A percentile compares a stretch with the other conserved stretches of the same genome.
Evolutionary conservation across 30 jellyfish, hydroid and myxozoan genomes (phyloP).

Genomic region (Turritopsis rubra): DNA sequence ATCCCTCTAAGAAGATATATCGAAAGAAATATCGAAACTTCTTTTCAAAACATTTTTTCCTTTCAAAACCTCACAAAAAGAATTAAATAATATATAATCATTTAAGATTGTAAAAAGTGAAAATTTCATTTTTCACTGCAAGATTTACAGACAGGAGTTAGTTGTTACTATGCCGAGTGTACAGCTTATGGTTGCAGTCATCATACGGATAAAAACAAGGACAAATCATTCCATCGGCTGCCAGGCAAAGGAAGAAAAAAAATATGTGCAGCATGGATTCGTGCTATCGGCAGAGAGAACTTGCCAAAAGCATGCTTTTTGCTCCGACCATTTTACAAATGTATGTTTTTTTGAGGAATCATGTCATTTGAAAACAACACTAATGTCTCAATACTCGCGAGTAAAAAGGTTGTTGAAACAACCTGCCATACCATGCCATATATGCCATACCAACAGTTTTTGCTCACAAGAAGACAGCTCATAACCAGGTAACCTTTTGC

Average conservation of each 20-base stretch:
- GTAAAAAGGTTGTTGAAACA: not conserved
- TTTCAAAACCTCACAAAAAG: too few species aligned
- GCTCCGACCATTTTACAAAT: not conserved
- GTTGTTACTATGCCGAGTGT: slow-evolving; percentile 13
- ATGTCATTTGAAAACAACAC: not conserved
- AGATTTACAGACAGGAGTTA: not conserved
- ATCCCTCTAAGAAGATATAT: too few species aligned
- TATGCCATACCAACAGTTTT: slow-evolving; percentile 4
- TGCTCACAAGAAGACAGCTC: not conserved
- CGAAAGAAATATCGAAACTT: too few species aligned
- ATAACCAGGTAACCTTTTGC: not conserved
- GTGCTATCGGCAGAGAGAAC: not conserved
- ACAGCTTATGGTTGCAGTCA: not conserved
- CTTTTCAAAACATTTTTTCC: too few species aligned
- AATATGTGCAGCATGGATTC: not conserved
- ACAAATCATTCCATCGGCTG: not conserved
- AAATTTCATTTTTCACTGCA: not conserved
- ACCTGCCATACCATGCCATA: too few species aligned
- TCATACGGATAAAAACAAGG: not conserved
- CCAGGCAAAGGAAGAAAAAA: not conserved
- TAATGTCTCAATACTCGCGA: not conserved
- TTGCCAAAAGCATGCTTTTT: not conserved
- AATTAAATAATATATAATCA: too few species aligned
- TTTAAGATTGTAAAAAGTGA: not conserved
- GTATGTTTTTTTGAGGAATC: not conserved